Evolutionary conservation across 2,113 vertebrate species (phyloP).

Genomic region (Brachypodius melanocephalos): DNA sequence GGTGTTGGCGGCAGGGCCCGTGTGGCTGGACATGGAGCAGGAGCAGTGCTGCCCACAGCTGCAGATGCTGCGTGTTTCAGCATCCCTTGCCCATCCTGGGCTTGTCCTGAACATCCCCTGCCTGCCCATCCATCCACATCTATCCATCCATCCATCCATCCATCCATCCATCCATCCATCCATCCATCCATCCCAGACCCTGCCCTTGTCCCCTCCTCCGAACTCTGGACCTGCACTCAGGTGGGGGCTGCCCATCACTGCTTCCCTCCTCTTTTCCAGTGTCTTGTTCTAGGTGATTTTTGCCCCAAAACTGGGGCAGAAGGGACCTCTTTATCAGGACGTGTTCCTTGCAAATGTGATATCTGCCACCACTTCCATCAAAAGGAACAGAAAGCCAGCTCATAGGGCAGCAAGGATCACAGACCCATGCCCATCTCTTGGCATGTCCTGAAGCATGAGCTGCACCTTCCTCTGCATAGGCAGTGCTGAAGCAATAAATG

Average conservation of each 20-base stretch:
- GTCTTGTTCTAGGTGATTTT: background rate
- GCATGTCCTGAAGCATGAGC: accelerated
- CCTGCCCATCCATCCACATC: background rate
- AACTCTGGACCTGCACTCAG: background rate
- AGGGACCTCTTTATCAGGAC: accelerated
- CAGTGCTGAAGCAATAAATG: background rate
- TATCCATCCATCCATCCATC: background rate
- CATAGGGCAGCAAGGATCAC: accelerated
- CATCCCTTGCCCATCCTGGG: background rate
- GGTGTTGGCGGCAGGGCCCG: accelerated
- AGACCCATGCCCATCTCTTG: background rate
- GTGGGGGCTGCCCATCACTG: too few species aligned
- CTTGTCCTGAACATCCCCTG: background rate
- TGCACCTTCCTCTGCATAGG: accelerated
- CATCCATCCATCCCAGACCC: background rate
- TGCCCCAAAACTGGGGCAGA: background rate
- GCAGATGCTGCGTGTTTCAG: accelerated
- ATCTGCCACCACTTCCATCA: background rate
- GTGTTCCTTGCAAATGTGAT: background rate
- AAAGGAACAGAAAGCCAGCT: background rate
- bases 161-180: background rate
- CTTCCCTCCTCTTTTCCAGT: background rate
- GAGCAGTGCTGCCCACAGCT: background rate
- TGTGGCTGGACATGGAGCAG: accelerated
- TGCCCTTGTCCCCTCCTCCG: accelerated